Conservation (phyloP, 2,113 vertebrate species). For the Bubo bubo region DNA sequence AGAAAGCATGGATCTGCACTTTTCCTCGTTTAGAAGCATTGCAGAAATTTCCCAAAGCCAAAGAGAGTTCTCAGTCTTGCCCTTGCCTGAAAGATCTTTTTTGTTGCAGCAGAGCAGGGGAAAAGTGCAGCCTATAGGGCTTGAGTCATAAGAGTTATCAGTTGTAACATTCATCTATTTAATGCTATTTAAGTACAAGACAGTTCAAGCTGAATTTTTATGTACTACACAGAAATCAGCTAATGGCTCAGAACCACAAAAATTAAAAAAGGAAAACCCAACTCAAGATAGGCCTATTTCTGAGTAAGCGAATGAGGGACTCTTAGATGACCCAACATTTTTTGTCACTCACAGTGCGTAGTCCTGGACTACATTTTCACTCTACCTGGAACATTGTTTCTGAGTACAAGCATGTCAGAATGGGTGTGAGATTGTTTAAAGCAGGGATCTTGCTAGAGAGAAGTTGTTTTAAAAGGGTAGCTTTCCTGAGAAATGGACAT, state of each 20-base stretch:
- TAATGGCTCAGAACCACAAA: slow-evolving; percentile 5
- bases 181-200: slow-evolving; percentile 6
- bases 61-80: not conserved
- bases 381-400: not conserved
- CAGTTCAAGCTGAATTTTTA: not conserved
- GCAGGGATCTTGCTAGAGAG: not conserved
- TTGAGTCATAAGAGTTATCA: not conserved
- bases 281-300: not conserved
- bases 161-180: not conserved
- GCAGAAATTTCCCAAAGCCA: not conserved
- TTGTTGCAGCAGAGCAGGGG: not conserved
- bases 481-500: not conserved
- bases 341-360: not conserved
- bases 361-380: not conserved
- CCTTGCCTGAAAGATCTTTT: not conserved
- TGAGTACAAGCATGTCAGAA: not conserved
- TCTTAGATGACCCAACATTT: not conserved
- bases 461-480: not conserved
- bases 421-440: not conserved
- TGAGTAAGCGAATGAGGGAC: not conserved
- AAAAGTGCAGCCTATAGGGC: not conserved
- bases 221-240: not conserved
- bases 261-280: not conserved
- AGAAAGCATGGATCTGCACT: not conserved
- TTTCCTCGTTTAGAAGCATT: not conserved